A percentile compares a stretch with the other conserved stretches of the same genome.
Conservation (phyloP, 1,140 invertebrate species). For the Drepana arcuata region DNA sequence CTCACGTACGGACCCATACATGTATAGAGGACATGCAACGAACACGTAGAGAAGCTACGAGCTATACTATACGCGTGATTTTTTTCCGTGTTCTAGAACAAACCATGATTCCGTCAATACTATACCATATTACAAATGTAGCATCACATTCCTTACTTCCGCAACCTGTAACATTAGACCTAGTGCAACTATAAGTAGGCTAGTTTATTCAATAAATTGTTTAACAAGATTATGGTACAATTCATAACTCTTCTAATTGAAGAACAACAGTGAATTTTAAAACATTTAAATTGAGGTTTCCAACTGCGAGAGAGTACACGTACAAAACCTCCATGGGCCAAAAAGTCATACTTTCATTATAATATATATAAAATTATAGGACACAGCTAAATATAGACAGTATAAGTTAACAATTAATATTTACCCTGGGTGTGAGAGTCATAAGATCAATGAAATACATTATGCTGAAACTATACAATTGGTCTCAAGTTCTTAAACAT, state of each 20-base stretch:
- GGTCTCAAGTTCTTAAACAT: constrained; percentile 52
- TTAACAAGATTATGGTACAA: constrained; percentile 20
- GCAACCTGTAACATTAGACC: constrained; percentile 19
- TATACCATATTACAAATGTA: constrained; percentile 11
- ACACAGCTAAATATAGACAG: constrained; percentile 15
- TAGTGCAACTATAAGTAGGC: constrained; percentile 42
- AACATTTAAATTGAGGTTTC: background rate
- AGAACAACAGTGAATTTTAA: constrained; percentile 30
- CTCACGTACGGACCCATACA: too few relatives aligned
- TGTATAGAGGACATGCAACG: too few relatives aligned
- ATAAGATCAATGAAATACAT: constrained; percentile 50
- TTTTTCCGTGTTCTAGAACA: too few relatives aligned
- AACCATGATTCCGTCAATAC: too few relatives aligned
- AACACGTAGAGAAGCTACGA: too few relatives aligned
- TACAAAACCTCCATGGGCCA: constrained; percentile 39
- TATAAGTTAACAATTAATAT: constrained; percentile 36
- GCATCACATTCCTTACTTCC: constrained; percentile 6
- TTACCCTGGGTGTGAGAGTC: constrained; percentile 64
- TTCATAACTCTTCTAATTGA: constrained; percentile 21
- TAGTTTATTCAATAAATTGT: constrained; percentile 34
- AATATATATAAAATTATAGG: constrained; percentile 40
- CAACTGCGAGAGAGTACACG: background rate
- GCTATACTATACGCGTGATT: too few relatives aligned
- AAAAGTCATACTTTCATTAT: constrained; percentile 50
- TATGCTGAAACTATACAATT: constrained; percentile 43